These are phyloP conservation scores for Drosophila jambulina DNA, from an alignment of 1,140 invertebrate species.

Conservation along the genomic window DNA sequence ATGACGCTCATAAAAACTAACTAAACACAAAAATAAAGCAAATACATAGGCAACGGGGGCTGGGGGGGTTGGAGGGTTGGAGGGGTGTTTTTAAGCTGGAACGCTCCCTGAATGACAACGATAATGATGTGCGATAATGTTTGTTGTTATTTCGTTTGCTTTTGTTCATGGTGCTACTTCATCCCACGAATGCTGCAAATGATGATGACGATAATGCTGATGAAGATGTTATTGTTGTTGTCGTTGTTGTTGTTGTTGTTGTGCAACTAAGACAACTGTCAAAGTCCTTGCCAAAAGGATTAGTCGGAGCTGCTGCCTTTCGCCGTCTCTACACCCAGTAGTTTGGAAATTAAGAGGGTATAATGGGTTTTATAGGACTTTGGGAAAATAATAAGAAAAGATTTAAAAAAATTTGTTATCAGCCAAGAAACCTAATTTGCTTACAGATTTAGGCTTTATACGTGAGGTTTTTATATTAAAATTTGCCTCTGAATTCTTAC, in stretches of 20 bases:
- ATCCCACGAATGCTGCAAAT: constrained; percentile 41
- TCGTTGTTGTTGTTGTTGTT: constrained; percentile 13
- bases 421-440: background rate
- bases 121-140: constrained; percentile 84
- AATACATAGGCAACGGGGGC: constrained; percentile 36
- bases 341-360: background rate
- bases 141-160: constrained; percentile 63
- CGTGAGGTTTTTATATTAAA: background rate
- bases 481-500: background rate
- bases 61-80: background rate
- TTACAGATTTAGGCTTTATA: background rate
- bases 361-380: background rate
- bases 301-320: constrained; percentile 27
- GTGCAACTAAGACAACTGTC: constrained; percentile 57
- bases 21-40: constrained; percentile 80
- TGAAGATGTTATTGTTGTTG: constrained; percentile 50
- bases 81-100: constrained; percentile 58
- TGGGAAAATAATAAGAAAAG: accelerated
- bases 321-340: constrained; percentile 4
- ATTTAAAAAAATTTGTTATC: background rate
- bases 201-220: constrained; percentile 43
- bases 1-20: constrained; percentile 84
- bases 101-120: constrained; percentile 75
- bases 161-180: constrained; percentile 72
- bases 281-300: constrained; percentile 58